Percentiles rank a stretch among this genome's conserved stretches.
Evolutionary conservation across 2,888 invertebrate species (phyloP).

Genomic region (Eupeodes latifasciatus): DNA sequence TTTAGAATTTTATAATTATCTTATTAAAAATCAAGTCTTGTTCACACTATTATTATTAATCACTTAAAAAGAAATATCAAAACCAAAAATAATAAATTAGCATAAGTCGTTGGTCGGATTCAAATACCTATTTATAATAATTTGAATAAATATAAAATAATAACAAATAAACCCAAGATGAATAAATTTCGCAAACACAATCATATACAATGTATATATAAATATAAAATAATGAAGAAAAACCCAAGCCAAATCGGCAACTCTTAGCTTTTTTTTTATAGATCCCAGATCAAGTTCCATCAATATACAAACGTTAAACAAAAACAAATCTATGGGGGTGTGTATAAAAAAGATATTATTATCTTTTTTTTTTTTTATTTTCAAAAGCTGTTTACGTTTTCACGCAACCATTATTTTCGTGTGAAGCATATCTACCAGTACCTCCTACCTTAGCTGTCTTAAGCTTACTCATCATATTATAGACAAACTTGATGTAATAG

Average conservation of each 20-base stretch:
- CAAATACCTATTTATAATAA: not conserved
- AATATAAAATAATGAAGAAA: not conserved
- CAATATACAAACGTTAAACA: no score
- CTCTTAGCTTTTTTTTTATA: not conserved
- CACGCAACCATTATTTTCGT: constrained; percentile 19
- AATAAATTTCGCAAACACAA: not conserved
- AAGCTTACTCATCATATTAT: not conserved
- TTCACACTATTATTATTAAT: no score
- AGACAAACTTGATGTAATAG: constrained; percentile 7
- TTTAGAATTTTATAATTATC: no score
- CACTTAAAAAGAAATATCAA: no score
- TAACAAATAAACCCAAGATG: not conserved
- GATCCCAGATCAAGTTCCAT: not conserved
- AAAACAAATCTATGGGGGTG: not conserved
- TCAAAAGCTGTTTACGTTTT: constrained; percentile 1
- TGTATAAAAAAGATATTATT: not conserved
- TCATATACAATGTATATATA: not conserved
- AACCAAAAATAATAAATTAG: not conserved
- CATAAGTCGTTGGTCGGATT: not conserved
- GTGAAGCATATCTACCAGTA: not conserved
- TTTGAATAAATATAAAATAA: not conserved
- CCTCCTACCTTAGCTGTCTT: not conserved
- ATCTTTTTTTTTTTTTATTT: not conserved
- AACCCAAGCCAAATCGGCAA: not conserved
- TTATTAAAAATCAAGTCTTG: no score